Conservation (phyloP, 2,888 invertebrate genomes). For the Tenthredo livida region DNA sequence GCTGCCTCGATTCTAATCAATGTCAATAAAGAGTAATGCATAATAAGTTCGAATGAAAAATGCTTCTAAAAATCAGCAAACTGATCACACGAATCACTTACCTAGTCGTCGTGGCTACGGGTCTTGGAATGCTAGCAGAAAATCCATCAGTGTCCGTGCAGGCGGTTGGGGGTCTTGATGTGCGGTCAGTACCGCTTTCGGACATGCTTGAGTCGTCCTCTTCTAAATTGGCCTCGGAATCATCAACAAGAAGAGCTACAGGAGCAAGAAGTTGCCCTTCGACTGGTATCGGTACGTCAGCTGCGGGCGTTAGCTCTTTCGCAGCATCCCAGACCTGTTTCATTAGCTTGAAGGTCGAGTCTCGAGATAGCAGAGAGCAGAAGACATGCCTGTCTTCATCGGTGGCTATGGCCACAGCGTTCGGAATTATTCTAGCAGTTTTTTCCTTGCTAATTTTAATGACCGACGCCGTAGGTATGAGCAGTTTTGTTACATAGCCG, state of each 20-base stretch:
- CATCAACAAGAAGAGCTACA: slow-evolving; percentile 71
- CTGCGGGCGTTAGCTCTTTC: slow-evolving; percentile 77
- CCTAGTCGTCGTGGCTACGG: slow-evolving; percentile 53
- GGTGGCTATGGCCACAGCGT: slow-evolving; percentile 95
- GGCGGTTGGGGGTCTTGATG: slow-evolving; percentile 74
- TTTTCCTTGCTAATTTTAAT: slow-evolving; percentile 94
- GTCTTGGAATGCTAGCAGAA: slow-evolving; percentile 66
- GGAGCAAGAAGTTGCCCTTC: slow-evolving; percentile 69
- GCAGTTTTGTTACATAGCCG: slow-evolving; percentile 95
- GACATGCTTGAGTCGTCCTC: slow-evolving; percentile 78
- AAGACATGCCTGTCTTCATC: slow-evolving; percentile 91
- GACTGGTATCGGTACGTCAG: slow-evolving; percentile 71
- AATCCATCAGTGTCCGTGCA: slow-evolving; percentile 69
- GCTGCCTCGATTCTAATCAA: slow-evolving; percentile 64
- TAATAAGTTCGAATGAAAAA: background rate
- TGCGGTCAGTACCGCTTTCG: slow-evolving; percentile 76
- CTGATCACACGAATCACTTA: background rate
- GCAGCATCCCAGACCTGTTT: slow-evolving; percentile 90
- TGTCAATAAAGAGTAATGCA: background rate
- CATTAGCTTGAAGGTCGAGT: slow-evolving; percentile 93
- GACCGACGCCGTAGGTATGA: slow-evolving; percentile 93
- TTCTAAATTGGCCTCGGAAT: slow-evolving; percentile 72
- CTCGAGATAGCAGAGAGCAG: slow-evolving; percentile 93
- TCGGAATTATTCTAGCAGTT: slow-evolving; percentile 96
- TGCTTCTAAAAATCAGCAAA: background rate